Conservation (phyloP, 2,888 invertebrate genomes). For the Dioctria linearis region DNA sequence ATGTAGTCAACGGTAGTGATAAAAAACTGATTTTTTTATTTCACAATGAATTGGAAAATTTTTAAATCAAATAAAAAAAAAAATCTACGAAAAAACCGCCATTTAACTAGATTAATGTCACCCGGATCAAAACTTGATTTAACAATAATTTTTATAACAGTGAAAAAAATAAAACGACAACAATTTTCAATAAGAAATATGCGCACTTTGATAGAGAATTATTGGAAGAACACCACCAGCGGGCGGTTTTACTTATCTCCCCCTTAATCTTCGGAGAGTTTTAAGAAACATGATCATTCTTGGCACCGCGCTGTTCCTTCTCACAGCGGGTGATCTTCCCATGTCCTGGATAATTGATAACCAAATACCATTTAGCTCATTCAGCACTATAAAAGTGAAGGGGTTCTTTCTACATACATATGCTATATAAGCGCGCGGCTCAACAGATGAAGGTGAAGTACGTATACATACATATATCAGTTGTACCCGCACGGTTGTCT, state of each 20-base stretch:
- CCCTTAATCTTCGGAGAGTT: neutral
- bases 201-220: constrained; percentile 20
- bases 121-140: constrained; percentile 5
- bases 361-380: constrained; percentile 14
- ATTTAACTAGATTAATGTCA: constrained; percentile 15
- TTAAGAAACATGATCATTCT: constrained; percentile 46
- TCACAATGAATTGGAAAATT: no score
- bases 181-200: constrained; percentile 40
- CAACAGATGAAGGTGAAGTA: neutral
- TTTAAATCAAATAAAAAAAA: neutral
- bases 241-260: constrained; percentile 15
- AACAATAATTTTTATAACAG: neutral
- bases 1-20: no score
- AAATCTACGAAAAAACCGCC: neutral
- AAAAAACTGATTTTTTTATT: no score
- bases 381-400: constrained; percentile 24
- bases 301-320: constrained; percentile 24
- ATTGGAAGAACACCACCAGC: constrained; percentile 32
- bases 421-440: neutral
- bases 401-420: neutral
- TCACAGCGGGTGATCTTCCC: constrained; percentile 42
- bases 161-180: neutral
- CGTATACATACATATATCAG: no score
- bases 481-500: no score
- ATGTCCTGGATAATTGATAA: constrained; percentile 51